These are phyloP conservation scores for Ferdinandea cuprea DNA, from an alignment of 2,888 invertebrate species.

Conservation along the genomic window DNA sequence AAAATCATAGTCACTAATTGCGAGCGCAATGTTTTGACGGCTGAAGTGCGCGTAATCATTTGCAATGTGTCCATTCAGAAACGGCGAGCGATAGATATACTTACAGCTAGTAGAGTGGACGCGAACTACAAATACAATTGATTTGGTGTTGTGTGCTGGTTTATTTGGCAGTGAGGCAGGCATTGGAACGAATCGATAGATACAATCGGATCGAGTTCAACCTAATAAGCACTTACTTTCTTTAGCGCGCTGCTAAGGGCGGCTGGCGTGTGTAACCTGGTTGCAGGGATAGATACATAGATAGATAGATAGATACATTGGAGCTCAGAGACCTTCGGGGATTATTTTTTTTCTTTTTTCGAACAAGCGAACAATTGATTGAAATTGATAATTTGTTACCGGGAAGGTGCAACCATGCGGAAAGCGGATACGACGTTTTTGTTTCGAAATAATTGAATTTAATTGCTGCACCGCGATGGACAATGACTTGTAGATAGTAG, in stretches of 20 bases:
- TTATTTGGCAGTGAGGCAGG: constrained; percentile 32
- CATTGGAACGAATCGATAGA: constrained; percentile 50
- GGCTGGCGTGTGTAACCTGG: constrained; percentile 27
- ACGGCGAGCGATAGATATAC: constrained; percentile 17
- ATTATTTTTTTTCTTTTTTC: constrained; percentile 47
- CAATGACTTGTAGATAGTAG: background rate
- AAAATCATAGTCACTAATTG: constrained; percentile 63
- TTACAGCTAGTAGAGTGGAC: too few species aligned
- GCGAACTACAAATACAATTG: too few species aligned
- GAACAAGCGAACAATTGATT: constrained; percentile 44
- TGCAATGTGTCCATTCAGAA: constrained; percentile 49
- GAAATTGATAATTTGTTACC: constrained; percentile 14
- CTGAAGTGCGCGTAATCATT: constrained; percentile 54
- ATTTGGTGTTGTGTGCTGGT: constrained; percentile 40
- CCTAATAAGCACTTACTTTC: constrained; percentile 61
- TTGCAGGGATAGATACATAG: constrained; percentile 21
- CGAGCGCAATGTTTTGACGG: constrained; percentile 54
- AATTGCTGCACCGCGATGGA: constrained; percentile 32
- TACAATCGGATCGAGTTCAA: constrained; percentile 51
- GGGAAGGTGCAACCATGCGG: constrained; percentile 22
- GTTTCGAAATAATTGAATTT: constrained; percentile 41
- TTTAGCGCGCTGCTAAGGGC: constrained; percentile 26
- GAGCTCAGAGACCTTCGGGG: constrained; percentile 25
- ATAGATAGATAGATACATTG: too few species aligned
- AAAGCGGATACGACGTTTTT: constrained; percentile 40